These are phyloP conservation scores for Hydrochoerus hydrochaeris DNA, from an alignment of 2,113 vertebrate species.

Conservation along the genomic window DNA sequence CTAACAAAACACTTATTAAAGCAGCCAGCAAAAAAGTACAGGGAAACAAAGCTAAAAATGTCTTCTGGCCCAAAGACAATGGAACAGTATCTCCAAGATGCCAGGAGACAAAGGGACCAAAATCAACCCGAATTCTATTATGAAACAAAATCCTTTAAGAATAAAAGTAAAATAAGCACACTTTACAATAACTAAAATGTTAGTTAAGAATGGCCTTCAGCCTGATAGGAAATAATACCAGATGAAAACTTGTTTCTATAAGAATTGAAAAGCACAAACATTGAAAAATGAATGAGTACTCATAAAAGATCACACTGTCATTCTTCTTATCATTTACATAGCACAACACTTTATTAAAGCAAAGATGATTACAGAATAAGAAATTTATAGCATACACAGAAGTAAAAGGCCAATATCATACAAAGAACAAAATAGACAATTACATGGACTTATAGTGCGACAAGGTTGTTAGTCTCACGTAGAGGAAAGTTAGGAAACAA, in stretches of 20 bases:
- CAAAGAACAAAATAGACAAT: neutral
- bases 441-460: neutral
- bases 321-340: neutral
- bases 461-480: neutral
- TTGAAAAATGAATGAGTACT: conserved; percentile 6
- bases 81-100: neutral
- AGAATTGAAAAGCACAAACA: neutral
- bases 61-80: neutral
- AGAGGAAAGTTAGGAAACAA: neutral
- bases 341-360: conserved; percentile 11
- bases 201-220: neutral
- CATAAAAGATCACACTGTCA: neutral
- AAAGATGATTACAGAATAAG: neutral
- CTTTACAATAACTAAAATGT: conserved; percentile 46
- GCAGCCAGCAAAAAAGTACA: neutral
- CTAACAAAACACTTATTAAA: neutral
- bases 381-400: neutral
- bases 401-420: neutral
- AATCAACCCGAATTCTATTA: neutral
- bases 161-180: neutral
- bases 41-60: neutral
- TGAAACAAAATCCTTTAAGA: conserved; percentile 5
- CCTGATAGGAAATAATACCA: neutral
- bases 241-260: neutral
- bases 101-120: neutral